Conservation (phyloP, 37 sponge, comb jelly and placozoan genomes). For the Dysidea cf. avara region DNA sequence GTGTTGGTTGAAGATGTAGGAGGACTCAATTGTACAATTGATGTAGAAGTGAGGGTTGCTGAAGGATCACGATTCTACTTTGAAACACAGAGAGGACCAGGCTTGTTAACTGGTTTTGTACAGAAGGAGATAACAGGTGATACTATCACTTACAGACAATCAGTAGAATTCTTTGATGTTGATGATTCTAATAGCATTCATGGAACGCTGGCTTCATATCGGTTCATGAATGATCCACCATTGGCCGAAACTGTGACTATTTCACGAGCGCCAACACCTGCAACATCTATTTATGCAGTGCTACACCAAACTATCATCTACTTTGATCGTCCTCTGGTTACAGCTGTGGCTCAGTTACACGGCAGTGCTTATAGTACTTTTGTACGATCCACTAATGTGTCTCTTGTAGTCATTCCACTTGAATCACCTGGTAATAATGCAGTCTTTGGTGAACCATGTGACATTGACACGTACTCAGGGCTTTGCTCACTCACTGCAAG, state of each 20-base stretch:
- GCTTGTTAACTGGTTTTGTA: slow-evolving; percentile 22
- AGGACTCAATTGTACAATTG: slow-evolving; percentile 18
- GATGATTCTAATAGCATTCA: background rate
- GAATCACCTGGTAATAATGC: background rate
- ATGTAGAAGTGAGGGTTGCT: slow-evolving; percentile 22
- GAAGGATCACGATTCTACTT: slow-evolving; percentile 39
- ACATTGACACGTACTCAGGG: slow-evolving; percentile 1
- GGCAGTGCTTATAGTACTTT: slow-evolving; percentile 14
- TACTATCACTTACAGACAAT: slow-evolving; percentile 1
- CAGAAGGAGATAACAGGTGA: no score
- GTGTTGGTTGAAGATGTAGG: slow-evolving; percentile 29
- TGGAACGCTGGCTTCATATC: background rate
- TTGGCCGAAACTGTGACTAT: background rate
- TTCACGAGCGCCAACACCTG: background rate
- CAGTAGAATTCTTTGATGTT: slow-evolving; percentile 18
- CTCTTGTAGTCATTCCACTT: slow-evolving; percentile 1
- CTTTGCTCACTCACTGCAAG: slow-evolving; percentile 16
- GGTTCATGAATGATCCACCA: slow-evolving; percentile 8
- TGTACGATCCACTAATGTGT: background rate
- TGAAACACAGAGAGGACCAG: background rate
- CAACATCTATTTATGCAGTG: background rate
- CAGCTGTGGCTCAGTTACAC: slow-evolving; percentile 24
- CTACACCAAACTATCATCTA: slow-evolving; percentile 15
- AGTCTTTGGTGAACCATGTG: background rate
- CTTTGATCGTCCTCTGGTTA: slow-evolving; percentile 21